Percentiles rank a stretch among this genome's conserved stretches.
phyloP scores from a whole-genome alignment of 2,113 vertebrate species.

The Pao palembangensis region DNA sequence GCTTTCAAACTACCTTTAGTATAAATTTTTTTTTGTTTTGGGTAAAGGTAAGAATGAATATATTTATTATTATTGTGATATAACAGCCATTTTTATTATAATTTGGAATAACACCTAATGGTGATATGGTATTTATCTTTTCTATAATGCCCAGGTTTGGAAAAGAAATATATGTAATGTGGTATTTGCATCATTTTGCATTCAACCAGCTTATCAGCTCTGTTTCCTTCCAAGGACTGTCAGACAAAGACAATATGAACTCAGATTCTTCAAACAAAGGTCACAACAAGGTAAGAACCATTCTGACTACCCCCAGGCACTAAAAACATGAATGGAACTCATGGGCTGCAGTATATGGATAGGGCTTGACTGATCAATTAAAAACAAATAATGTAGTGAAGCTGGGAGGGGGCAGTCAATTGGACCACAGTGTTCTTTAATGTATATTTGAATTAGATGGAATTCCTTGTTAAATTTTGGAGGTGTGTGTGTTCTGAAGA shows the following conservation, averaged over 20 bases:
- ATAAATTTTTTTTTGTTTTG: not conserved
- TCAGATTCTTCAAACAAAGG: constrained; percentile 81
- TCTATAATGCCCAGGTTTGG: not conserved
- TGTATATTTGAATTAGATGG: constrained; percentile 39
- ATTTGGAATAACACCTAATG: too few species aligned
- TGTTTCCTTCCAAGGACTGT: constrained; percentile 79
- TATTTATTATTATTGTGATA: too few species aligned
- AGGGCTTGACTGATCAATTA: not conserved
- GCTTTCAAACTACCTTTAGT: not conserved
- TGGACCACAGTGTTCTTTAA: not conserved
- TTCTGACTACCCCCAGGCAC: not conserved
- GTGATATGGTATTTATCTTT: too few species aligned
- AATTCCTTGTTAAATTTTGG: constrained; percentile 16
- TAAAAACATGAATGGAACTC: too few species aligned
- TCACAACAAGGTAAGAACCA: constrained; percentile 82
- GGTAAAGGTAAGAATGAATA: too few species aligned
- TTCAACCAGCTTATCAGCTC: not conserved
- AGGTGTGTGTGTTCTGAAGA: constrained; percentile 23
- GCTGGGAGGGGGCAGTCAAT: not conserved
- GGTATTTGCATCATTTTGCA: not conserved
- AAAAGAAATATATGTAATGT: not conserved
- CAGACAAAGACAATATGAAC: constrained; percentile 92
- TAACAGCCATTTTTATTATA: too few species aligned
- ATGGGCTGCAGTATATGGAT: too few species aligned
- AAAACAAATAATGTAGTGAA: not conserved